Evolutionary conservation across 2,888 invertebrate species (phyloP).

Genomic region (Notodonta ziczac): DNA sequence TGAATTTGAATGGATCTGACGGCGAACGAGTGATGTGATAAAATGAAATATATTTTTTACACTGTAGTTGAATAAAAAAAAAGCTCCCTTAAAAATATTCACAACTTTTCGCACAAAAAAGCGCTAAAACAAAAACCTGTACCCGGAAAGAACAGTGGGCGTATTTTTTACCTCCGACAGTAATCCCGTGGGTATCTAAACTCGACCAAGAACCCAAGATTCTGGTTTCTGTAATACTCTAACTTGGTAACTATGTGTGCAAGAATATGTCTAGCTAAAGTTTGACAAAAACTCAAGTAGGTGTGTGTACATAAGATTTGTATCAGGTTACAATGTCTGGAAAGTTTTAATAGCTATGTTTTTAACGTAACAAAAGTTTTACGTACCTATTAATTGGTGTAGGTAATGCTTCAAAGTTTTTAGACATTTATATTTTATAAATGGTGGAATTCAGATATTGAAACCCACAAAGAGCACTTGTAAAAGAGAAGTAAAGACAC

Average conservation of each 20-base stretch:
- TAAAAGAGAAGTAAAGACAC: neutral
- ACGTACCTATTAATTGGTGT: too few species aligned
- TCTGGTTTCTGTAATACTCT: neutral
- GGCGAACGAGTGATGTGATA: too few species aligned
- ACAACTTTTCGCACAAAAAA: neutral
- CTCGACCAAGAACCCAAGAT: neutral
- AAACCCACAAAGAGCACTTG: neutral
- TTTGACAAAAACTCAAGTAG: too few species aligned
- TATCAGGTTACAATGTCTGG: too few species aligned
- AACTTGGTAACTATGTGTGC: neutral
- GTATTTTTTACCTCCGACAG: neutral
- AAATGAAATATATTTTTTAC: too few species aligned
- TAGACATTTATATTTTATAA: too few species aligned
- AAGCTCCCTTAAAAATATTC: neutral
- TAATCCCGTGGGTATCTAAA: neutral
- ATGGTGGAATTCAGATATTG: too few species aligned
- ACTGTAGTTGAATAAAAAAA: neutral
- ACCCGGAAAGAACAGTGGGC: neutral
- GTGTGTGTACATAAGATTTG: too few species aligned
- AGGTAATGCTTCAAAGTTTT: too few species aligned
- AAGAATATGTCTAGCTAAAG: neutral
- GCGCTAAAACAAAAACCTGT: slow-evolving; percentile 8
- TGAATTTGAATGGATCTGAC: too few species aligned
- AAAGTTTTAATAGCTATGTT: too few species aligned
- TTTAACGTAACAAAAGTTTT: too few species aligned